phyloP scores from a whole-genome alignment of 2,113 vertebrate species.

The Actenoides lindsayi region DNA sequence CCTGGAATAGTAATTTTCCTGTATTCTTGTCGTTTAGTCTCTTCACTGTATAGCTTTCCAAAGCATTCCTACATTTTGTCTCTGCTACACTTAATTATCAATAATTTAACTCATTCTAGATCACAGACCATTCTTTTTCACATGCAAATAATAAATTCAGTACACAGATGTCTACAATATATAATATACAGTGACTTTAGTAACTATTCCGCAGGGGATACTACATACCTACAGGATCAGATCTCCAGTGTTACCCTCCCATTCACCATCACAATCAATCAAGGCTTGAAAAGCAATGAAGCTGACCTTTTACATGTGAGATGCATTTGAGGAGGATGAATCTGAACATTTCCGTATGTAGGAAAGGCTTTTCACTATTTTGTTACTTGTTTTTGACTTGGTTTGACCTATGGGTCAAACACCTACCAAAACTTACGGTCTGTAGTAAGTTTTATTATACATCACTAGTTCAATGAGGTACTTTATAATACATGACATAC shows the following conservation, averaged over 20 bases:
- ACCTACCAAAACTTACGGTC: not conserved
- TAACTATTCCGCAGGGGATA: not conserved
- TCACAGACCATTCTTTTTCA: not conserved
- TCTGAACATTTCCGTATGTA: not conserved
- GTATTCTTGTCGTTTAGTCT: not conserved
- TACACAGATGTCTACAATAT: not conserved
- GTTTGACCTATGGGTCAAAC: not conserved
- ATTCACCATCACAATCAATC: not conserved
- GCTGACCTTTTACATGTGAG: not conserved
- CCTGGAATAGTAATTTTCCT: not conserved
- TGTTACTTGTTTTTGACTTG: not conserved
- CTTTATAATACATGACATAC: not conserved
- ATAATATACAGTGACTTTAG: not conserved
- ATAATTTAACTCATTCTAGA: not conserved
- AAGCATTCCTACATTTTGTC: not conserved
- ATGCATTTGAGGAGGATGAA: not conserved
- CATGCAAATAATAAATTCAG: not conserved
- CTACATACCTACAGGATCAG: not conserved
- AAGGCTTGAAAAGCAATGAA: not conserved
- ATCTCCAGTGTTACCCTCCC: not conserved
- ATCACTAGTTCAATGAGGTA: not conserved
- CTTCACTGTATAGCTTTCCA: not conserved
- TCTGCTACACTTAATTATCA: not conserved
- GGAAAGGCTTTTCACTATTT: not conserved
- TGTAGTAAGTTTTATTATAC: not conserved